A percentile compares a stretch with the other conserved stretches of the same genome.
Evolutionary conservation across 2,888 invertebrate genomes (phyloP).

Genomic region (Thereva nobilitata): DNA sequence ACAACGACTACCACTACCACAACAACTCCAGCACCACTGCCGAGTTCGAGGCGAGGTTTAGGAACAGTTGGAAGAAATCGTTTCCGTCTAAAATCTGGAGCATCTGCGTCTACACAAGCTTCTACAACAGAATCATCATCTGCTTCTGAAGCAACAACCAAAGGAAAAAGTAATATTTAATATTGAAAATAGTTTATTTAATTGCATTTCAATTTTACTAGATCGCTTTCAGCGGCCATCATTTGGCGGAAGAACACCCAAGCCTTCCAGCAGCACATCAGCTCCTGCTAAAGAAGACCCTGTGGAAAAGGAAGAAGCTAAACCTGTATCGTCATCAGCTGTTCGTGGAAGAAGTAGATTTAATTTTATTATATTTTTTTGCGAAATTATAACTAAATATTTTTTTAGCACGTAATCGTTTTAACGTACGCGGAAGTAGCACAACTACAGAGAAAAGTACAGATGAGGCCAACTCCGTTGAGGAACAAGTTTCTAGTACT

Average conservation of each 20-base stretch:
- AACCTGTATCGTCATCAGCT: conserved; percentile 47
- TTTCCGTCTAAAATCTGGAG: conserved; percentile 51
- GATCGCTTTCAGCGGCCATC: conserved; percentile 57
- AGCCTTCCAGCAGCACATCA: conserved; percentile 46
- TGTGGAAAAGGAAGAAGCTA: conserved; percentile 51
- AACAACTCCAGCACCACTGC: conserved; percentile 51
- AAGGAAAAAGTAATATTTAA: conserved; percentile 50
- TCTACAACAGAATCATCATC: conserved; percentile 56
- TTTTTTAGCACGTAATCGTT: conserved; percentile 55
- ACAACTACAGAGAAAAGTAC: conserved; percentile 49
- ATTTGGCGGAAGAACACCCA: conserved; percentile 52
- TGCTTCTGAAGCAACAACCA: conserved; percentile 59
- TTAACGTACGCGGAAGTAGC: conserved; percentile 54
- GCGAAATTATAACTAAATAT: background rate
- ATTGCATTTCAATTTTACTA: conserved; percentile 35
- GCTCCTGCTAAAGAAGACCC: conserved; percentile 50
- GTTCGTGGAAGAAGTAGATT: conserved; percentile 55
- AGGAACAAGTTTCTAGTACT: conserved; percentile 48
- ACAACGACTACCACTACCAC: conserved; percentile 60
- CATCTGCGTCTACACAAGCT: conserved; percentile 53
- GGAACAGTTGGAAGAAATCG: conserved; percentile 54
- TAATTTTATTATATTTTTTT: background rate
- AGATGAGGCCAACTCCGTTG: conserved; percentile 46
- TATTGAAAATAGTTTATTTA: conserved; percentile 25
- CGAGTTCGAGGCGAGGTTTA: conserved; percentile 50